Evolutionary conservation across 2,888 invertebrate species (phyloP).

Genomic region (Cinara cedri): DNA sequence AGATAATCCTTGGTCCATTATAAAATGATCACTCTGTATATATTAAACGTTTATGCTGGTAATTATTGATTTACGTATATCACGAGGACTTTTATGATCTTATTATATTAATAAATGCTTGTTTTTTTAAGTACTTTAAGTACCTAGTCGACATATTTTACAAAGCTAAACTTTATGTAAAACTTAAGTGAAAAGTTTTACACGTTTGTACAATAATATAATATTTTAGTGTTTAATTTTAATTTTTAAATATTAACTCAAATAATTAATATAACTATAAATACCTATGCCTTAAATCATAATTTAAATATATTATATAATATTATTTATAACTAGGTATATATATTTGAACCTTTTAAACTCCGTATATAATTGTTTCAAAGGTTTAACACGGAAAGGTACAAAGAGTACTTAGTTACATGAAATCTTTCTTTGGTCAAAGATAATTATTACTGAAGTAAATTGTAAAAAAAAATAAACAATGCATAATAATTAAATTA

Average conservation of each 20-base stretch:
- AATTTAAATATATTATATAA: too few relatives aligned
- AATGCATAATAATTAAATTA: too few relatives aligned
- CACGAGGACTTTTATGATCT: slow-evolving; percentile 11
- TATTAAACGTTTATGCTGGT: slow-evolving; percentile 7
- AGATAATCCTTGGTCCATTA: too few relatives aligned
- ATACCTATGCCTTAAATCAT: not conserved
- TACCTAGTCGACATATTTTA: slow-evolving; percentile 1
- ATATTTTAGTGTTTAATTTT: not conserved
- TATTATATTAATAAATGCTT: slow-evolving; percentile 3
- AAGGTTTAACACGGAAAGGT: not conserved
- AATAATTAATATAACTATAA: not conserved
- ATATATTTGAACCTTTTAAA: not conserved
- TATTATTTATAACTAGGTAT: too few relatives aligned
- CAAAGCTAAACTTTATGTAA: slow-evolving; percentile 6
- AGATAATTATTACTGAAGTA: too few relatives aligned
- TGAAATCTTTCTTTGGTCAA: too few relatives aligned
- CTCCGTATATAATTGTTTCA: too few relatives aligned
- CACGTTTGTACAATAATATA: not conserved
- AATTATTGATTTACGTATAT: not conserved
- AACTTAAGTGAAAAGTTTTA: not conserved
- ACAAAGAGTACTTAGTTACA: not conserved
- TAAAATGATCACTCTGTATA: too few relatives aligned
- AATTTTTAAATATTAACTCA: slow-evolving; percentile 2
- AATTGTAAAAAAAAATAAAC: not conserved
- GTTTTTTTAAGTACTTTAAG: not conserved